A percentile compares a stretch with the other conserved stretches of the same genome.
These are phyloP conservation scores for Takifugu rubripes DNA, from an alignment of 2,797 vertebrate genomes.

Conservation along the genomic window DNA sequence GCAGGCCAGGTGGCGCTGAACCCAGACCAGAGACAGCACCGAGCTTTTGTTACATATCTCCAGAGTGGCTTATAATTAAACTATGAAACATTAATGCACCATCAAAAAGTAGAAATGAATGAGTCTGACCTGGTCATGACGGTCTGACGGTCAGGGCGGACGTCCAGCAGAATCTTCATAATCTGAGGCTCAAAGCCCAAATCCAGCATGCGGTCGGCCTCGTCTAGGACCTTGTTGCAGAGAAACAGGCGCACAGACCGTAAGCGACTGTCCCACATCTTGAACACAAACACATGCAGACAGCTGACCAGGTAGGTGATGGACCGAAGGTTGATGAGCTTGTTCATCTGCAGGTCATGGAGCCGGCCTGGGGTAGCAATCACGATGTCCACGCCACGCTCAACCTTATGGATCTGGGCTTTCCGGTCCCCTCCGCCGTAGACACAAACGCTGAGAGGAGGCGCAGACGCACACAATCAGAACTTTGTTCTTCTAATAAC, in stretches of 20 bases:
- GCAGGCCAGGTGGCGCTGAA: conserved; percentile 93
- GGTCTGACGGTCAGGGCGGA: conserved; percentile 93
- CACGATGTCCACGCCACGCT: conserved; percentile 89
- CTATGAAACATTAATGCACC: not conserved
- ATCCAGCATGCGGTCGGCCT: conserved; percentile 96
- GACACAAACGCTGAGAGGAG: conserved; percentile 82
- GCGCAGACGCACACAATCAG: not conserved
- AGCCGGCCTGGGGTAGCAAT: conserved; percentile 95
- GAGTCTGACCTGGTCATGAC: conserved; percentile 89
- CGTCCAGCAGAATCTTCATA: conserved; percentile 93
- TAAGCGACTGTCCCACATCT: not conserved
- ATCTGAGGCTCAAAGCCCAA: conserved; percentile 99
- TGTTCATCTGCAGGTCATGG: conserved; percentile 95
- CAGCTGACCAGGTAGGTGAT: conserved; percentile 90
- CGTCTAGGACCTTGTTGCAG: conserved; percentile 86
- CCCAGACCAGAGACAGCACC: not conserved
- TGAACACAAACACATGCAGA: not conserved
- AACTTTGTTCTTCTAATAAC: too few relatives aligned
- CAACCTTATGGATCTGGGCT: conserved; percentile 82
- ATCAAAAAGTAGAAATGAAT: too few relatives aligned
- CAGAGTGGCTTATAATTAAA: not conserved
- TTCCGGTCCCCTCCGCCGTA: conserved; percentile 91
- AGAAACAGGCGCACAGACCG: not conserved
- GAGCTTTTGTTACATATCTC: too few relatives aligned
- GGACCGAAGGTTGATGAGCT: conserved; percentile 84